Conservation (phyloP, 2,113 vertebrate species). For the Pteronura brasiliensis region DNA sequence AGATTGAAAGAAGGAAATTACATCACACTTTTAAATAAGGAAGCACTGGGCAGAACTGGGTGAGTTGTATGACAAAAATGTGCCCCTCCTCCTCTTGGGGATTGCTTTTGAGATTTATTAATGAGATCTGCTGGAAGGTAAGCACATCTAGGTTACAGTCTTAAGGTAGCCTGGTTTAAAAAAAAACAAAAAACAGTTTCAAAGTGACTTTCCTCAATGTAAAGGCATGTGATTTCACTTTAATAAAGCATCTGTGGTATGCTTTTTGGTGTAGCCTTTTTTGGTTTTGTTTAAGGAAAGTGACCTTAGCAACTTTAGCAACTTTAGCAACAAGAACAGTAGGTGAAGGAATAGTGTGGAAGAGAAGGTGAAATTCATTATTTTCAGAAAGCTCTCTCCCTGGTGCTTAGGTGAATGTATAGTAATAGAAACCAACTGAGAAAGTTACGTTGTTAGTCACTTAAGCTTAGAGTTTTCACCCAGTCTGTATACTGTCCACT, state of each 20-base stretch:
- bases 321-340: neutral
- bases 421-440: neutral
- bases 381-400: neutral
- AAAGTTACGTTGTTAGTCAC: neutral
- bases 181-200: neutral
- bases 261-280: neutral
- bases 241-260: neutral
- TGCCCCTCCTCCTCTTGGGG: conserved; percentile 80
- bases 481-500: neutral
- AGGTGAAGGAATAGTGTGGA: neutral
- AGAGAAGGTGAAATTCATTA: neutral
- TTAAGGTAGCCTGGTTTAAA: conserved; percentile 60
- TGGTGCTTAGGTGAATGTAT: neutral
- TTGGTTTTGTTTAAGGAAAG: neutral
- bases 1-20: conserved; percentile 82
- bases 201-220: neutral
- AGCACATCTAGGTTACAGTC: conserved; percentile 78
- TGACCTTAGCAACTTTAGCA: neutral
- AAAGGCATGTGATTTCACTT: neutral
- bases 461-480: neutral
- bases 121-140: conserved; percentile 79
- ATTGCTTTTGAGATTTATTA: conserved; percentile 81
- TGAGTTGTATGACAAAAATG: conserved; percentile 84
- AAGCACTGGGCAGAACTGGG: conserved; percentile 80
- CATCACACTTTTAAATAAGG: conserved; percentile 85